Conservation (phyloP, 1,140 invertebrate species). For the Tetranychus urticae region DNA sequence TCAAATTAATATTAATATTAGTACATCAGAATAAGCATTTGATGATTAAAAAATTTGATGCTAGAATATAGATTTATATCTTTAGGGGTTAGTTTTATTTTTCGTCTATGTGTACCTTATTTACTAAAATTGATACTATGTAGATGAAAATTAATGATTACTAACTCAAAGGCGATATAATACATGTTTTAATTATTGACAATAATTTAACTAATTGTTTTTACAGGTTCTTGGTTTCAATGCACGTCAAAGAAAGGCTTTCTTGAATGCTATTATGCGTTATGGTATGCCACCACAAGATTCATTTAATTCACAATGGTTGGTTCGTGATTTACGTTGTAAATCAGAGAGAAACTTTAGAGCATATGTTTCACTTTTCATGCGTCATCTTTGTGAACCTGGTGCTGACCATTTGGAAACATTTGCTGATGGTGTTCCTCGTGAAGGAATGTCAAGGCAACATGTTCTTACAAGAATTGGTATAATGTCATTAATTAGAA, state of each 20-base stretch:
- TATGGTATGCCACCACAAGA: slow-evolving; percentile 99
- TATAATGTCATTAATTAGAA: slow-evolving; percentile 95
- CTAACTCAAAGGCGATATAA: neutral
- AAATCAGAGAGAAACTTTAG: slow-evolving; percentile 97
- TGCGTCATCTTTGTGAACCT: slow-evolving; percentile 97
- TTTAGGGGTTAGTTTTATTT: neutral
- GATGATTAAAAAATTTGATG: neutral
- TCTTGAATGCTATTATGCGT: slow-evolving; percentile 97
- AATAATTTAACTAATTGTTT: neutral
- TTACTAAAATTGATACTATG: too few relatives aligned
- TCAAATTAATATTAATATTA: too few relatives aligned
- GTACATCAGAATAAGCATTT: neutral
- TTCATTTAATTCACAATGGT: slow-evolving; percentile 93
- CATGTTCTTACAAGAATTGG: slow-evolving; percentile 95
- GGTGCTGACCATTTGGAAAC: slow-evolving; percentile 91
- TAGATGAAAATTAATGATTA: too few relatives aligned
- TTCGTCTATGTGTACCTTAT: neutral
- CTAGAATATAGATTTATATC: neutral
- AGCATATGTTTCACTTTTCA: slow-evolving; percentile 94
- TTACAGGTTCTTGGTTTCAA: slow-evolving; percentile 86
- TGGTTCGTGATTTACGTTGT: slow-evolving; percentile 83
- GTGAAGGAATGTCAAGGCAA: slow-evolving; percentile 91
- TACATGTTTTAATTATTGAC: neutral
- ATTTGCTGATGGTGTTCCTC: slow-evolving; percentile 93
- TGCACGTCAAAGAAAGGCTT: slow-evolving; percentile 88